Base-by-base conservation (phyloP, 30 jellyfish, hydroid and myxozoan species). In the Aurelia coerulea region DNA sequence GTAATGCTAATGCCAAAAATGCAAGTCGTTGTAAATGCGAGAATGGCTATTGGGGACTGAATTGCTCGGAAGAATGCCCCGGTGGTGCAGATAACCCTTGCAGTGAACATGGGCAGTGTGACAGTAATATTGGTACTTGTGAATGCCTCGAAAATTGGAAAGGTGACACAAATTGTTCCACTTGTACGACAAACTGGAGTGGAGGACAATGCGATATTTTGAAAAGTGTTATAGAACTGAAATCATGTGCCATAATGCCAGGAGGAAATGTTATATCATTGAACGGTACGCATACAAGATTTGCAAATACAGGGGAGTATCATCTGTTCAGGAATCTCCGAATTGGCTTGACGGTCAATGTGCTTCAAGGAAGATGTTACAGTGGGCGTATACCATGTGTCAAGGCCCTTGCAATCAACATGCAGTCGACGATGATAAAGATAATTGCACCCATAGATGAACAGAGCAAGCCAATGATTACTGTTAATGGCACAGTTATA, bases 71-170 rank as follows among this genome's bases (percentile, higher is more conserved):
- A 10, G 78, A 64, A 67, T 85, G 94, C 59, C 94, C 94, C 33
- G 88, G 94, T 41, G 88, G 94, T 7, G 84, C 94, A 23, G 50
- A 23, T 13, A 58, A 64, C 68, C 88, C 88, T 23, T 85, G 94
- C 54, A 62, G 39, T 52, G 54, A 88, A n/a, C 54, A 74, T 65
- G 94, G 94, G 3, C 54, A 5, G 10, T 85, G 94, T 34, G 84
- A 74, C 52, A 39, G 34, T 46, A 51, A 14, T 0, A 74, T 56
- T 17, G 94, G 94, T 9, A 65, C n/a, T 10, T 85, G 94, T 31
- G 70, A 64, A 29, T 85, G 94, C 76, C 35, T n/a, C 19, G 83
- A 53, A 12, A 85, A 85, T 54, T 85, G 94, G 94, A 64, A 29
- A 23, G 88, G 94, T 29, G 88, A 74, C 46, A n/a, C 9, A 65